phyloP scores from a whole-genome alignment of 2,888 invertebrate genomes.

The Cybosia mesomella region DNA sequence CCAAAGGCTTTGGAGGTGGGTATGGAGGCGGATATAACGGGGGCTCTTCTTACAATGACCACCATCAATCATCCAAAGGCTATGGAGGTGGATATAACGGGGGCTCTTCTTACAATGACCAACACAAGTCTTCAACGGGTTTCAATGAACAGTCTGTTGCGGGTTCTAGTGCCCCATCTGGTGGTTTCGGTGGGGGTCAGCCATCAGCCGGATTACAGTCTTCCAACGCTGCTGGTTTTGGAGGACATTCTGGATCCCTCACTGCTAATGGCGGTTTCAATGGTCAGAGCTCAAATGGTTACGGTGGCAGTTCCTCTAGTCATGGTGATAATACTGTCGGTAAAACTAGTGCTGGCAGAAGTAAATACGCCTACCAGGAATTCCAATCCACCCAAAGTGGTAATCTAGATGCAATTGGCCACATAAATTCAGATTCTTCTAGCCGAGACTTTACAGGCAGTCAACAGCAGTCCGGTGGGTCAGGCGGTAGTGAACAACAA shows the following conservation, averaged over 20 bases:
- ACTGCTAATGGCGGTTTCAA: background rate
- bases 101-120: background rate
- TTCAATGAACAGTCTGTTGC: constrained; percentile 22
- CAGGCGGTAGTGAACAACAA: constrained; percentile 24
- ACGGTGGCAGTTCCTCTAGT: background rate
- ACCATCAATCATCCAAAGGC: no score
- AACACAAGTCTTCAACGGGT: constrained; percentile 17
- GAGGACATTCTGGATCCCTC: constrained; percentile 2
- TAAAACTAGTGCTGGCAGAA: constrained; percentile 17
- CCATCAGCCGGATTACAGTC: background rate
- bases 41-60: background rate
- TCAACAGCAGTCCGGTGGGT: constrained; percentile 19
- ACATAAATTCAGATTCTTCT: constrained; percentile 26
- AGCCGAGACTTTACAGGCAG: constrained; percentile 17
- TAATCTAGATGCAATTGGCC: constrained; percentile 19
- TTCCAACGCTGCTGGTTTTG: constrained; percentile 6
- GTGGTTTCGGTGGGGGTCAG: constrained; percentile 11
- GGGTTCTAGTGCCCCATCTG: constrained; percentile 14
- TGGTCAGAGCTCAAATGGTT: constrained; percentile 9
- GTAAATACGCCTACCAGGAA: constrained; percentile 50
- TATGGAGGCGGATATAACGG: background rate
- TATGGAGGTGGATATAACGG: background rate
- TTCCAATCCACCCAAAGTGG: constrained; percentile 54
- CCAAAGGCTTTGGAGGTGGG: constrained; percentile 3
- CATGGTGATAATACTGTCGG: background rate